These are phyloP conservation scores for Nerophis lumbriciformis DNA, from an alignment of 2,113 vertebrate species.

Conservation along the genomic window DNA sequence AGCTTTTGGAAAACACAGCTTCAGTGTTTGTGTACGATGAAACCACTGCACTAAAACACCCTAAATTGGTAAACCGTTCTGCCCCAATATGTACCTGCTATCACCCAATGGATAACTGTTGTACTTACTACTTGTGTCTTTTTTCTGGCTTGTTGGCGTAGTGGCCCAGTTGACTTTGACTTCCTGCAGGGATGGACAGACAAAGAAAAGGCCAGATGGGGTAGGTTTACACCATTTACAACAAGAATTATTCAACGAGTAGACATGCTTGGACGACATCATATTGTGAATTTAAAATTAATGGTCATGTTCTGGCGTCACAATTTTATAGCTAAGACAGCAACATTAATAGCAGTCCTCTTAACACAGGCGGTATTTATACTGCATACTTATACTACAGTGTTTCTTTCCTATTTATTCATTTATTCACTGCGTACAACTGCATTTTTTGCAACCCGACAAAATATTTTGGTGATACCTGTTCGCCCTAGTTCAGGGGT, in stretches of 20 bases:
- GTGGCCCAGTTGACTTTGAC: constrained; percentile 99
- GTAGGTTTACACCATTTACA: constrained; percentile 51
- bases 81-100: too few relatives aligned
- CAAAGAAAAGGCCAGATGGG: constrained; percentile 44
- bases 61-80: too few relatives aligned
- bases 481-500: too few relatives aligned
- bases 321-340: neutral
- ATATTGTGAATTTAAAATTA: neutral
- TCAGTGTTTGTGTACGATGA: too few relatives aligned
- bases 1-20: too few relatives aligned
- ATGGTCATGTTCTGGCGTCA: neutral
- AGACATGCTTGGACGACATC: neutral
- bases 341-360: neutral
- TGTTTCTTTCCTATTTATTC: too few relatives aligned
- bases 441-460: too few relatives aligned
- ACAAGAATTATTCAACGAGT: neutral
- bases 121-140: constrained; percentile 99
- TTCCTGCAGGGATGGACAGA: constrained; percentile 74
- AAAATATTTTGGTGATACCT: too few relatives aligned
- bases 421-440: too few relatives aligned
- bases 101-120: neutral
- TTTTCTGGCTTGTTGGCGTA: constrained; percentile 98
- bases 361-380: too few relatives aligned
- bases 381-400: too few relatives aligned
- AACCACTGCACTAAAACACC: too few relatives aligned